phyloP scores from a whole-genome alignment of 1,140 invertebrate genomes.

The Drosophila guanche region DNA sequence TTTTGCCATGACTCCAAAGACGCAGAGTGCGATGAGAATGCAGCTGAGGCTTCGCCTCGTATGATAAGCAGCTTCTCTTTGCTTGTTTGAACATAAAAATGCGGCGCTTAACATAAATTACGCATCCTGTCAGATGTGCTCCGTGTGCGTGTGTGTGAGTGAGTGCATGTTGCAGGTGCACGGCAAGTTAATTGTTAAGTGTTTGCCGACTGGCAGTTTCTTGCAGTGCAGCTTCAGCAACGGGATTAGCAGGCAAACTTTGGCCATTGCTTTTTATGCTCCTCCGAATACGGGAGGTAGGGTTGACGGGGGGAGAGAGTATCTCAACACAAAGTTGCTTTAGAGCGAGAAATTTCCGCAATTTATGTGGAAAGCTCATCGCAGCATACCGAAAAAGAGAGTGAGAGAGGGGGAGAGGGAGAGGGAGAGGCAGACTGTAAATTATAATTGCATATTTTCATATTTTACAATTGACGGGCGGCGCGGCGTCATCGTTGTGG shows the following conservation, averaged over 20 bases:
- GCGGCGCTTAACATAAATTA: constrained; percentile 79
- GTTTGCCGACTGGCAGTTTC: constrained; percentile 62
- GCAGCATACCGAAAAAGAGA: constrained; percentile 23
- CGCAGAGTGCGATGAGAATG: constrained; percentile 33
- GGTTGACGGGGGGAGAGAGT: constrained; percentile 12
- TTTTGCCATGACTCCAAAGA: constrained; percentile 71
- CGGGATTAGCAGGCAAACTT: constrained; percentile 74
- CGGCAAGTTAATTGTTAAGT: constrained; percentile 80
- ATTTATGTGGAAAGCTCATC: constrained; percentile 63
- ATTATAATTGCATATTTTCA: constrained; percentile 82
- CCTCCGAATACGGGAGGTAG: too few species aligned
- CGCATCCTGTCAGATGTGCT: constrained; percentile 63
- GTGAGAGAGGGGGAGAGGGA: constrained; percentile 2
- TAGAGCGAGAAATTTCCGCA: constrained; percentile 47
- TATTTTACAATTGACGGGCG: constrained; percentile 76
- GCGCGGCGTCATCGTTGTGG: constrained; percentile 49
- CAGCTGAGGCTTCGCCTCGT: constrained; percentile 44
- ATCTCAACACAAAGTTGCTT: constrained; percentile 64
- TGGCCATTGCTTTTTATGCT: constrained; percentile 58
- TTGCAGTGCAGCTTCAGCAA: constrained; percentile 36
- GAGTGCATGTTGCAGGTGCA: constrained; percentile 46
- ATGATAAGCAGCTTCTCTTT: constrained; percentile 78
- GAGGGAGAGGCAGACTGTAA: constrained; percentile 58
- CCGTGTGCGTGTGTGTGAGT: constrained; percentile 8
- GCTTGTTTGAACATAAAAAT: constrained; percentile 81